These are phyloP conservation scores for Rhea americana DNA, from an alignment of 2,113 vertebrate genomes.

Conservation along the genomic window DNA sequence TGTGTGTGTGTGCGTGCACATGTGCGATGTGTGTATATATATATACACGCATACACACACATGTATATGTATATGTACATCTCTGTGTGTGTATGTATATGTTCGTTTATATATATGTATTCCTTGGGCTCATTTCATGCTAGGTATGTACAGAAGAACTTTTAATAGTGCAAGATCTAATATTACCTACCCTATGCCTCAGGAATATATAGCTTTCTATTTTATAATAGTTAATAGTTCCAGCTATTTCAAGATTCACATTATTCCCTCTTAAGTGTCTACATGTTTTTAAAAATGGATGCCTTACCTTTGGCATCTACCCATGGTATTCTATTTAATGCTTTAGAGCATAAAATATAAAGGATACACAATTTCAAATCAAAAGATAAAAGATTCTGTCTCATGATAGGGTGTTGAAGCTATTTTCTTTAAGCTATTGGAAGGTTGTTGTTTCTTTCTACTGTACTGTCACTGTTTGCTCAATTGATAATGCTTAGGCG, in stretches of 20 bases:
- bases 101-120: no score
- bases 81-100: background rate
- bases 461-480: background rate
- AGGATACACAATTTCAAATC: background rate
- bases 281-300: background rate
- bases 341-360: conserved; percentile 28
- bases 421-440: background rate
- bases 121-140: background rate
- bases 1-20: no score
- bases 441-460: background rate
- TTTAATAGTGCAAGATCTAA: background rate
- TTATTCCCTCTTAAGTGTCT: background rate
- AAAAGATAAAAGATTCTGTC: background rate
- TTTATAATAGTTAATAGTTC: background rate
- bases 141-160: background rate
- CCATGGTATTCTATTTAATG: background rate
- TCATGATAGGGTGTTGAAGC: background rate
- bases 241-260: background rate
- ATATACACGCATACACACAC: no score
- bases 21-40: no score
- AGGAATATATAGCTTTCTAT: background rate
- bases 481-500: background rate
- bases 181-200: background rate
- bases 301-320: conserved; percentile 33
- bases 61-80: no score